Base-by-base conservation (phyloP, 1,140 invertebrate genomes). In the Triops cancriformis region DNA sequence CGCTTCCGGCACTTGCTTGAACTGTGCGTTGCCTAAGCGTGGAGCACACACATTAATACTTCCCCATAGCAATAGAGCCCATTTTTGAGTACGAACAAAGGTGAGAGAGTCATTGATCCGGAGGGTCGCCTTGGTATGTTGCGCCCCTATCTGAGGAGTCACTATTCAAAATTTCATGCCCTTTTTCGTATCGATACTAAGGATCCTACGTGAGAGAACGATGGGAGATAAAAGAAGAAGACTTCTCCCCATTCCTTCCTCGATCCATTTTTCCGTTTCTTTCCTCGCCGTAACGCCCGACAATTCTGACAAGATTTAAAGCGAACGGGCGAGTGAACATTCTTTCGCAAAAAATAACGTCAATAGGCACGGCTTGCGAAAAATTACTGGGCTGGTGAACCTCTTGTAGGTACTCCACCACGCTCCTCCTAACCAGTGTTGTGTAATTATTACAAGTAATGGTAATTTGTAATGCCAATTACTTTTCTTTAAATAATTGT, bases 191-290 rank as follows among this genome's bases (percentile, higher is more conserved):
- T 64, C 51, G 51, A 23, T 12, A n/a, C 51, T 23, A 12, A 5
- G 23, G 51, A 18, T 23, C 51, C 51, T 7, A 26, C 26, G 31
- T 28, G 37, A 31, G 74, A 42, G 64, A 43, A 27, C 12, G 64
- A 41, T 31, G 43, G 42, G 51, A 23, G 7, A 11, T 11, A 77
- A 9, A 79, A 74, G n/a, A 78, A n/a, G 31, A 37, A 37, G 31
- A 37, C 2, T 37, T 37, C 31, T 7, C 31, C 31, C 31, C 2
- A 4, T 37, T 37, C 51, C 7, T 75, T 18, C 76, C 86, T 82
- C 6, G 83, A 83, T 77, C 82, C 74, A 73, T 80, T 77, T 37
- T 37, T 37, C 2, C 31, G 31, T 37, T 37, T 7, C 31, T 37
- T 7, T 37, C 31, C 31, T 37, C 31, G 31, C 7, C 31, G 2